These are phyloP conservation scores for Drepana arcuata DNA, from an alignment of 1,140 invertebrate genomes.

Conservation along the genomic window DNA sequence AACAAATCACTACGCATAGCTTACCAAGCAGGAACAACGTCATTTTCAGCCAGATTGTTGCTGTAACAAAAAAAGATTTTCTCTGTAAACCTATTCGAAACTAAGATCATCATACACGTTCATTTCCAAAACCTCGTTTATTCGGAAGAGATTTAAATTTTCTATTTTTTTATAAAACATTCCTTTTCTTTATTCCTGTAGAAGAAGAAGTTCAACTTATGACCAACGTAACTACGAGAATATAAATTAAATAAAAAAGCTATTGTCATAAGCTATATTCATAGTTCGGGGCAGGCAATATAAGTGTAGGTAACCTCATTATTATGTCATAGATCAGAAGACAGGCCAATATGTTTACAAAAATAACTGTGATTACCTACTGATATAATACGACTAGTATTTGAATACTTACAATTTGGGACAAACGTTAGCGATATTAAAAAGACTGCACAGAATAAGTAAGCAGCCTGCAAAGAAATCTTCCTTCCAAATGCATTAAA, in stretches of 20 bases:
- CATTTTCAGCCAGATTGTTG: conserved; percentile 37
- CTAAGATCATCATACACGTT: too few relatives aligned
- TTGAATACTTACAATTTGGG: conserved; percentile 39
- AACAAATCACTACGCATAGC: conserved; percentile 37
- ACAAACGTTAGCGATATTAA: conserved; percentile 31
- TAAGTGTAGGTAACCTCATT: too few relatives aligned
- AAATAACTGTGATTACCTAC: background rate
- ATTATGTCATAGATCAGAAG: too few relatives aligned
- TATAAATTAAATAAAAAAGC: too few relatives aligned
- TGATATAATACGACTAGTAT: conserved; percentile 1
- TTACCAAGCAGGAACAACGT: conserved; percentile 42
- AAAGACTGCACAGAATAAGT: conserved; percentile 70
- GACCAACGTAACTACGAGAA: too few relatives aligned
- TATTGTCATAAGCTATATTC: too few relatives aligned
- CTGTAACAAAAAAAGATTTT: conserved; percentile 22
- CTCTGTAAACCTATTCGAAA: too few relatives aligned
- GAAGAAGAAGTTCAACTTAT: too few relatives aligned
- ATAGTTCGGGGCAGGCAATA: too few relatives aligned
- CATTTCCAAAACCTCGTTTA: background rate
- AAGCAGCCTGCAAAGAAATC: conserved; percentile 71
- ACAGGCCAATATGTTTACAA: background rate
- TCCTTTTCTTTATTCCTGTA: too few relatives aligned
- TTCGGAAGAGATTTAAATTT: background rate
- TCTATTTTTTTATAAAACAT: too few relatives aligned
- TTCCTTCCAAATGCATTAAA: conserved; percentile 77